phyloP scores from a whole-genome alignment of 2,888 invertebrate genomes.

The Minunthozetes semirufus region DNA sequence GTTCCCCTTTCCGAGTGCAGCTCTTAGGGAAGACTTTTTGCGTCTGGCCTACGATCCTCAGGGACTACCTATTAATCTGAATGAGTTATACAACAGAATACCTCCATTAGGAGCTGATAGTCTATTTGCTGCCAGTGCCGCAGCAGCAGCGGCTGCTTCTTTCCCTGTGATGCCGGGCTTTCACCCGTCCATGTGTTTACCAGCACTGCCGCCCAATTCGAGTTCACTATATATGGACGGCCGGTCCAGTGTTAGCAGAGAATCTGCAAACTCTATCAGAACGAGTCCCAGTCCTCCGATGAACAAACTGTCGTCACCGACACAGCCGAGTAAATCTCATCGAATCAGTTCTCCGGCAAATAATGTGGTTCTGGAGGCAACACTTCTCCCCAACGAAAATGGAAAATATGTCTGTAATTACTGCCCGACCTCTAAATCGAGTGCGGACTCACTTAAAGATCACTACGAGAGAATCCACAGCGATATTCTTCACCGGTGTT shows the following conservation, averaged over 20 bases:
- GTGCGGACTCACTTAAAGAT: slow-evolving; percentile 59
- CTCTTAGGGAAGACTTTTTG: slow-evolving; percentile 67
- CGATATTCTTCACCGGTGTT: slow-evolving; percentile 64
- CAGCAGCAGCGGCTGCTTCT: slow-evolving; percentile 25
- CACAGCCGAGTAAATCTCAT: background rate
- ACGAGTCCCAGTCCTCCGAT: slow-evolving; percentile 36
- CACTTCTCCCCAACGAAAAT: slow-evolving; percentile 60
- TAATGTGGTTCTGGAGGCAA: slow-evolving; percentile 55
- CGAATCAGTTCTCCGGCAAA: slow-evolving; percentile 12
- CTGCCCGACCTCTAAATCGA: slow-evolving; percentile 60
- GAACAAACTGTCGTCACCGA: slow-evolving; percentile 27
- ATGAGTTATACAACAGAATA: slow-evolving; percentile 38
- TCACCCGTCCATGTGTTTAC: slow-evolving; percentile 5
- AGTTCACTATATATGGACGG: background rate
- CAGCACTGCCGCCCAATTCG: slow-evolving; percentile 18
- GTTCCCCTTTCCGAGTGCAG: slow-evolving; percentile 47
- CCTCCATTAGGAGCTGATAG: slow-evolving; percentile 10
- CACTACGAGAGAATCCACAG: slow-evolving; percentile 66
- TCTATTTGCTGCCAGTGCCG: slow-evolving; percentile 24
- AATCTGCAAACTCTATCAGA: slow-evolving; percentile 28
- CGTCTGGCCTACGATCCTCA: slow-evolving; percentile 60
- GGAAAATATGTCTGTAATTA: slow-evolving; percentile 64
- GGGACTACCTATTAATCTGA: slow-evolving; percentile 36
- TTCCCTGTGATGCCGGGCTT: slow-evolving; percentile 28
- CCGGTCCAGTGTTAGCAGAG: slow-evolving; percentile 20